Conservation (phyloP, 2,797 vertebrate genomes). For the Pogoniulus pusillus region DNA sequence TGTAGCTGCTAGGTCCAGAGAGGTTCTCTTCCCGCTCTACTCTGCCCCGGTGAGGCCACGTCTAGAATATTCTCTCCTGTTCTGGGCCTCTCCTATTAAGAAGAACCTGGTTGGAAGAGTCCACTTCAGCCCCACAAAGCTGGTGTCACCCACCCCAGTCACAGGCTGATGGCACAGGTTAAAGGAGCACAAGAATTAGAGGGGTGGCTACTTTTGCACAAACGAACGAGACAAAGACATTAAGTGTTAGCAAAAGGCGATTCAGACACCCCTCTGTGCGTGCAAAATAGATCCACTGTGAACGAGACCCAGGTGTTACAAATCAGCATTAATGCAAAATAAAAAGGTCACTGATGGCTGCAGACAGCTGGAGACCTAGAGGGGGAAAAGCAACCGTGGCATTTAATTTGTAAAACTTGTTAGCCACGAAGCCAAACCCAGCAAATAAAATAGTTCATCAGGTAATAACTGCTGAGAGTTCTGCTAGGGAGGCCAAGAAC, state of each 20-base stretch:
- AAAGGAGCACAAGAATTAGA: accelerated
- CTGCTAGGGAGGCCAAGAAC: neutral
- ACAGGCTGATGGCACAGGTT: accelerated
- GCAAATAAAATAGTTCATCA: neutral
- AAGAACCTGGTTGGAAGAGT: too few species aligned
- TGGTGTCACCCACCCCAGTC: too few species aligned
- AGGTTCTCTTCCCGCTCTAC: too few species aligned
- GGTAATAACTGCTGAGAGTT: too few species aligned
- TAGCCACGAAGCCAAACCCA: neutral
- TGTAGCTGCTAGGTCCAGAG: too few species aligned
- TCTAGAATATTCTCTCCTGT: too few species aligned
- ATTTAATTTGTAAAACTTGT: neutral
- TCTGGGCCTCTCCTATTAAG: too few species aligned
- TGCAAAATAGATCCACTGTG: accelerated
- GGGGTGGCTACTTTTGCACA: neutral
- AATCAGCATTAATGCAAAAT: neutral
- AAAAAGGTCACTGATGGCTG: neutral
- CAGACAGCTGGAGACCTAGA: neutral
- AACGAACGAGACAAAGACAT: accelerated
- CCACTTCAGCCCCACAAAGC: neutral
- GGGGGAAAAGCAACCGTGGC: neutral
- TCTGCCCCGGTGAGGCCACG: too few species aligned
- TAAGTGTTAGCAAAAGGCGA: accelerated
- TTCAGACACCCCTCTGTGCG: accelerated
- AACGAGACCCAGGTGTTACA: accelerated